Conservation (phyloP, 2,113 vertebrate genomes). For the Petroica traversi region DNA sequence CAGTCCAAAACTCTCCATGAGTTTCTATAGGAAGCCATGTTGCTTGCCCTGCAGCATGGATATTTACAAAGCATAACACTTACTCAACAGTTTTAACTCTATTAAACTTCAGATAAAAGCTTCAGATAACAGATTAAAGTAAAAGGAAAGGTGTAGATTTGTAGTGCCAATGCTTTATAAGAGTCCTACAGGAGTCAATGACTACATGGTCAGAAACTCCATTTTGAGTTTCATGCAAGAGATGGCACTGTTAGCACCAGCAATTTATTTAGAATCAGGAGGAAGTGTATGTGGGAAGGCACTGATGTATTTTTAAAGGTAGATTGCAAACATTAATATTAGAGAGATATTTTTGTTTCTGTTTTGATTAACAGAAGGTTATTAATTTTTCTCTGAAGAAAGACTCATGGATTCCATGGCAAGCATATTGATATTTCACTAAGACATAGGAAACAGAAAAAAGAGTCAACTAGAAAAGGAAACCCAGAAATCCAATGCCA, state of each 20-base stretch:
- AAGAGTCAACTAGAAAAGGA: neutral
- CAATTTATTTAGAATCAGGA: conserved; percentile 31
- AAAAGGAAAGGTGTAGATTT: neutral
- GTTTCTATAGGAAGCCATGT: neutral
- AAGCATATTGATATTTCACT: conserved; percentile 11
- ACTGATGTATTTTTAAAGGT: conserved; percentile 24
- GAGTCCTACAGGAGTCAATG: neutral
- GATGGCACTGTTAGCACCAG: conserved; percentile 47
- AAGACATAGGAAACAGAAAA: neutral
- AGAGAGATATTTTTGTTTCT: conserved; percentile 43
- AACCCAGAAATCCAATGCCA: neutral
- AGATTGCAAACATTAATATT: conserved; percentile 42
- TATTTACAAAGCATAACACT: neutral
- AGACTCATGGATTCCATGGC: neutral
- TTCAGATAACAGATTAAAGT: neutral
- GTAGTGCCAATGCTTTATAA: neutral
- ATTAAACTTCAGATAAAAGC: neutral
- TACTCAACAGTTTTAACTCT: neutral
- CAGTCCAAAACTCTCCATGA: neutral
- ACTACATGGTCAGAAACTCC: conserved; percentile 23
- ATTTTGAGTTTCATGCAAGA: conserved; percentile 48
- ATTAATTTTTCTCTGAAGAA: neutral
- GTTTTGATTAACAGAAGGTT: conserved; percentile 25
- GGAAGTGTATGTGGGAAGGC: conserved; percentile 2
- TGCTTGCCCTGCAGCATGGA: neutral